Conservation (phyloP, 2,797 vertebrate genomes). For the Xenopus petersii region DNA sequence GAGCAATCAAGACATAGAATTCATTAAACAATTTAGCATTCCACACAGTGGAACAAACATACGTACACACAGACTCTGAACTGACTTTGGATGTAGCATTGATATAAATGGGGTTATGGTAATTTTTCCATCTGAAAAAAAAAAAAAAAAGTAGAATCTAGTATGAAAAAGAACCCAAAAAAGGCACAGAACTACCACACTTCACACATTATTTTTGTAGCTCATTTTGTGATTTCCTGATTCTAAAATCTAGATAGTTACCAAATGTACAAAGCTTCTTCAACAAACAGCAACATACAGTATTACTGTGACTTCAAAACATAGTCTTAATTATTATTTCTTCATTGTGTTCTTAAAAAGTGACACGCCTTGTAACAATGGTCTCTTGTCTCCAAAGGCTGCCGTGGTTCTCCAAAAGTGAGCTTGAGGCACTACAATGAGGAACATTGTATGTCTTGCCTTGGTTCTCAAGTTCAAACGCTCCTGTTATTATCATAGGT, state of each 20-base stretch:
- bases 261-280: conserved; percentile 77
- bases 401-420: not conserved
- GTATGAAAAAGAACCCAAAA: conserved; percentile 62
- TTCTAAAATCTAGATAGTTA: conserved; percentile 73
- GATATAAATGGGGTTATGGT: conserved; percentile 72
- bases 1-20: conserved; percentile 53
- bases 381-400: conserved; percentile 28
- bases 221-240: conserved; percentile 61
- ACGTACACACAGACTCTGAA: conserved; percentile 71
- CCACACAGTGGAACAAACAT: conserved; percentile 73
- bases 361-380: conserved; percentile 49
- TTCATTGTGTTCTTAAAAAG: conserved; percentile 47
- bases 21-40: conserved; percentile 52
- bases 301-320: conserved; percentile 62
- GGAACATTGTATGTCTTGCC: not conserved
- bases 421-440: conserved; percentile 1
- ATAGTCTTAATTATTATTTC: conserved; percentile 50
- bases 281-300: conserved; percentile 64
- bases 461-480: not conserved
- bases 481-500: not conserved
- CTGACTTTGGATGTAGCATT: conserved; percentile 91
- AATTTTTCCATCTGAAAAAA: conserved; percentile 67
- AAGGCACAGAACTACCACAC: conserved; percentile 90
- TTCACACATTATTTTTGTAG: conserved; percentile 67
- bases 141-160: conserved; percentile 52